These are phyloP conservation scores for Leptinotarsa defecta DNA, from an alignment of 1,140 invertebrate genomes.

Conservation along the genomic window DNA sequence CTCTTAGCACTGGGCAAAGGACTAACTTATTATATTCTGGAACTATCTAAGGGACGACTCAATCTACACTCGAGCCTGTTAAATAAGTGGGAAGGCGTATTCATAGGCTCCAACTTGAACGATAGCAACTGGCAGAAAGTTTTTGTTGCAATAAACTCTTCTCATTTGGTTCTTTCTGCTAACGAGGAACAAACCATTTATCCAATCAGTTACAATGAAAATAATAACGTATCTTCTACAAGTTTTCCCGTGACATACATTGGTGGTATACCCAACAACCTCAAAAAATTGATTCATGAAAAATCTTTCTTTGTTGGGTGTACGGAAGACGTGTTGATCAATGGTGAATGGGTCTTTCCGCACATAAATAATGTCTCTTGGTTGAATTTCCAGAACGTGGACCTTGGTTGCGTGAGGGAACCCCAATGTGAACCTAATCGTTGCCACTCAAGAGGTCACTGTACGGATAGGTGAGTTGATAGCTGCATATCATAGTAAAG, in stretches of 20 bases:
- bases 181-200: slow-evolving; percentile 89
- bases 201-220: slow-evolving; percentile 68
- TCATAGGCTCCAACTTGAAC: slow-evolving; percentile 80
- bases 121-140: slow-evolving; percentile 87
- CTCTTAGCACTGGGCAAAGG: slow-evolving; percentile 85
- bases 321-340: slow-evolving; percentile 87
- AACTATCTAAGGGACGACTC: slow-evolving; percentile 77
- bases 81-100: slow-evolving; percentile 88
- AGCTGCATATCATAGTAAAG: too few relatives aligned
- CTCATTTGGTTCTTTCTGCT: slow-evolving; percentile 80
- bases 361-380: slow-evolving; percentile 36
- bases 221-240: slow-evolving; percentile 76
- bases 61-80: slow-evolving; percentile 84
- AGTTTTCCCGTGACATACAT: slow-evolving; percentile 82
- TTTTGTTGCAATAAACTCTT: slow-evolving; percentile 84
- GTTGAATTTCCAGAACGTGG: slow-evolving; percentile 60
- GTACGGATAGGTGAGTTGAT: slow-evolving; percentile 80
- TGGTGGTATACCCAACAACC: slow-evolving; percentile 72
- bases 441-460: slow-evolving; percentile 83
- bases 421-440: slow-evolving; percentile 85
- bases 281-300: slow-evolving; percentile 69
- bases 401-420: slow-evolving; percentile 74
- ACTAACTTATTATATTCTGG: slow-evolving; percentile 79
- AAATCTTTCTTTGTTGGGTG: slow-evolving; percentile 85
- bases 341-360: slow-evolving; percentile 72